Evolutionary conservation across 1,140 invertebrate genomes (phyloP), one percentile per base, ranked within the genome.

Genomic region (Habropoda laboriosa): DNA sequence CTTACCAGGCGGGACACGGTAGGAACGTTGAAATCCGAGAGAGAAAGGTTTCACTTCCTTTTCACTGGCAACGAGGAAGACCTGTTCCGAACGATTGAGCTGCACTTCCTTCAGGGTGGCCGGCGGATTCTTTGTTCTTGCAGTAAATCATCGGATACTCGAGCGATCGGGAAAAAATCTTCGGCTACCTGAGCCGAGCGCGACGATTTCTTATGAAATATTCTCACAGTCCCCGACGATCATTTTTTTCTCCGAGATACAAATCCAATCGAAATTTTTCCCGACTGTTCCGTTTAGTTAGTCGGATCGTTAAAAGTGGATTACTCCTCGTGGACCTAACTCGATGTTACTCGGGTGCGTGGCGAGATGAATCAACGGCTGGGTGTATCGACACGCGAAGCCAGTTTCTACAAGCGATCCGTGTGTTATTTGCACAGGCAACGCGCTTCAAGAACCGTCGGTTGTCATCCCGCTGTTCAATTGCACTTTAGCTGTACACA

Each of bases 31-130:
- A 72, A 55, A 78, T 42, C 27, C 35, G 75, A 71, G 74, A 71
- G 42, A 77, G 74, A 64, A 57, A 40, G 76, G 30, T 57, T 49
- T 74, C 63, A 21, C 58, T 60, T 74, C 64, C 64, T 70, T 32
- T 6, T 12, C 0, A 13, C 27, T 51, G 27, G 66, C 51, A 45
- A 40, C 68, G 24, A 64, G 42, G 35, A 53, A 55, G 70, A 76
- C 72, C 57, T 70, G 81, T 80, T 68, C 66, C 81, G 49, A 74
- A 21, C 68, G 80, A 67, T 68, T 61, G 81, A 51, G 16, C 76
- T 67, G 81, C 76, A 83, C 81, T 84, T 84, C 76, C 70, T 83
- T 71, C 78, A 30, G 47, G 32, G 38, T 47, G 67, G 58, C 38
- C 38, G 24, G 13, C 57, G 30, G 40, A 13, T 51, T 40, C 64